These are phyloP conservation scores for Hoplodrina ambigua DNA, from an alignment of 2,888 invertebrate species.

Conservation along the genomic window DNA sequence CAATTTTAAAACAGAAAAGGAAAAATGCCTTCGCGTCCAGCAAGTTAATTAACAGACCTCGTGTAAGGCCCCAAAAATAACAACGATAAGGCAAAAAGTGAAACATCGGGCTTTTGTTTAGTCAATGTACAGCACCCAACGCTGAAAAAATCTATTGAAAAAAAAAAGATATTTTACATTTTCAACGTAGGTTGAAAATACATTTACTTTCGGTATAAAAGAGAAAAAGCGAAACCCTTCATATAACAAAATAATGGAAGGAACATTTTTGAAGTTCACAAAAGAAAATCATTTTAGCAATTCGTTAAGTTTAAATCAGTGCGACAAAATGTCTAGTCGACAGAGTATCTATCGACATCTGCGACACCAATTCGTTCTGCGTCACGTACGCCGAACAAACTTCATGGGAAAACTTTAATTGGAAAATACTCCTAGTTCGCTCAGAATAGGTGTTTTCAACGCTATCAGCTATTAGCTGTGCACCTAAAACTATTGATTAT, in stretches of 20 bases:
- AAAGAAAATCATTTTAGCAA: neutral
- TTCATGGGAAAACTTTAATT: slow-evolving; percentile 83
- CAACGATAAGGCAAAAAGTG: slow-evolving; percentile 34
- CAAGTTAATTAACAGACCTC: slow-evolving; percentile 53
- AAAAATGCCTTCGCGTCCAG: slow-evolving; percentile 37
- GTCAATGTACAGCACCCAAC: slow-evolving; percentile 7
- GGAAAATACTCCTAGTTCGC: slow-evolving; percentile 73
- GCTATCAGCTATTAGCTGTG: slow-evolving; percentile 41
- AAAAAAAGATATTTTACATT: neutral
- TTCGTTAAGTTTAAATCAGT: slow-evolving; percentile 27
- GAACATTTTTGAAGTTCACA: slow-evolving; percentile 3
- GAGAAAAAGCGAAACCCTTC: neutral
- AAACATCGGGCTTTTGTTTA: slow-evolving; percentile 26
- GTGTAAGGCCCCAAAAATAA: slow-evolving; percentile 36
- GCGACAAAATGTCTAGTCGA: slow-evolving; percentile 39
- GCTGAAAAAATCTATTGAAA: neutral
- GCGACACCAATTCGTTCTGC: slow-evolving; percentile 67
- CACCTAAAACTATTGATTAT: slow-evolving; percentile 56
- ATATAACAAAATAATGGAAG: slow-evolving; percentile 4
- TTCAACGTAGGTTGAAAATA: neutral
- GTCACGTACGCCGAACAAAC: slow-evolving; percentile 69
- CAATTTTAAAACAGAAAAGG: slow-evolving; percentile 54
- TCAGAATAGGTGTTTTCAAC: slow-evolving; percentile 52
- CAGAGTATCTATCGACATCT: slow-evolving; percentile 54
- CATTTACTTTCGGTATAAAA: slow-evolving; percentile 20